A percentile compares a stretch with the other conserved stretches of the same genome.
phyloP scores from a whole-genome alignment of 1,140 invertebrate genomes.

The Neotoxoptera formosana region DNA sequence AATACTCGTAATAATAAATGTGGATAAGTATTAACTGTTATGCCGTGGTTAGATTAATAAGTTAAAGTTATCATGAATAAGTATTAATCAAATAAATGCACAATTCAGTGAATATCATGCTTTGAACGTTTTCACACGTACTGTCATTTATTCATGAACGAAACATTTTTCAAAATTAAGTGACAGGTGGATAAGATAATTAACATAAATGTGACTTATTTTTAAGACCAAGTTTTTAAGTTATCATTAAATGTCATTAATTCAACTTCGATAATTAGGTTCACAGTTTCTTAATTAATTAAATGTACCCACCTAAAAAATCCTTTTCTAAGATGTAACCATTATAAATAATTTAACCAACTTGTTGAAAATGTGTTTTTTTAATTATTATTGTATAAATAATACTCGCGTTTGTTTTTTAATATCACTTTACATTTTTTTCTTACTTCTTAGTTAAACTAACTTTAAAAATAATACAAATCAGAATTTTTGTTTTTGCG shows the following conservation, averaged over 20 bases:
- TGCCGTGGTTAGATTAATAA: background rate
- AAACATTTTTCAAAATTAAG: slow-evolving; percentile 3
- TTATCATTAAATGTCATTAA: background rate
- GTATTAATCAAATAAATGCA: background rate
- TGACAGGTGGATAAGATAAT: background rate
- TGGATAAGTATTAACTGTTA: background rate
- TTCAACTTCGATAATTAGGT: background rate
- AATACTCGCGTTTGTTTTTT: background rate
- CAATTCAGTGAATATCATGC: background rate
- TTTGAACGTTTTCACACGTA: background rate
- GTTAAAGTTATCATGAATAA: background rate
- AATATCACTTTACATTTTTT: too few species aligned
- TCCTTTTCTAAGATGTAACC: background rate
- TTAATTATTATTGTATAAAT: background rate
- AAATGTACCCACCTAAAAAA: background rate
- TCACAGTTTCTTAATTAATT: background rate
- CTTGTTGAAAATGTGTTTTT: background rate
- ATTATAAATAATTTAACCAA: background rate
- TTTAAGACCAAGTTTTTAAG: background rate
- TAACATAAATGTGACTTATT: background rate
- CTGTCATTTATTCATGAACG: background rate
- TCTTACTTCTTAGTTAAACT: too few species aligned
- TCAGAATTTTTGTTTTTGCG: too few species aligned
- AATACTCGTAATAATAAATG: slow-evolving; percentile 30
- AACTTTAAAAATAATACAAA: too few species aligned